Evolutionary conservation across 2,113 vertebrate genomes (phyloP).

Genomic region (Tinamus guttatus): DNA sequence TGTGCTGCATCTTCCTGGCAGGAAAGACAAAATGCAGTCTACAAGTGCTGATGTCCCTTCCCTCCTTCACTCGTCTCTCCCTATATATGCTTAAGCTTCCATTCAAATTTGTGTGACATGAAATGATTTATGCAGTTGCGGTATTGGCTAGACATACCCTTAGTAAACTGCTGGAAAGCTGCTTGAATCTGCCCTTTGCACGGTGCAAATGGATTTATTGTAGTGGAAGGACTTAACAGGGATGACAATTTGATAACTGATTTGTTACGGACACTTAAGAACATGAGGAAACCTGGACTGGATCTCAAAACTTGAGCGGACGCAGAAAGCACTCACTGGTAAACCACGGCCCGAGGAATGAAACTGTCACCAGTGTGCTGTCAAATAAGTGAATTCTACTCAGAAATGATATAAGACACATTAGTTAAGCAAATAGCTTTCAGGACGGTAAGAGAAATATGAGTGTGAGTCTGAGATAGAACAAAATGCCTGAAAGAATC

Average conservation of each 20-base stretch:
- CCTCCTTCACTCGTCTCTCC: not conserved
- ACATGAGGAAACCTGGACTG: conserved; percentile 3
- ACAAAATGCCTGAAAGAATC: not conserved
- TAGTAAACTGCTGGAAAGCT: conserved; percentile 37
- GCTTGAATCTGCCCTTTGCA: conserved; percentile 18
- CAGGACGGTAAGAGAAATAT: not conserved
- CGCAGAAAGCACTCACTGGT: not conserved
- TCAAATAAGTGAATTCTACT: not conserved
- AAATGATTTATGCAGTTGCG: not conserved
- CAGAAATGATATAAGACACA: not conserved
- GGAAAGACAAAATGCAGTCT: not conserved
- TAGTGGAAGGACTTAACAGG: conserved; percentile 28
- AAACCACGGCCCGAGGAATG: not conserved
- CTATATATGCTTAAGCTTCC: not conserved
- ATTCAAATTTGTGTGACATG: not conserved
- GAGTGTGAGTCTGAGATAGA: not conserved
- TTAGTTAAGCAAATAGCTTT: not conserved
- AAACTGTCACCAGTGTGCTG: conserved; percentile 1
- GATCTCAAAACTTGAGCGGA: conserved; percentile 38
- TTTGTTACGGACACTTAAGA: not conserved
- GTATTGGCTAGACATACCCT: not conserved
- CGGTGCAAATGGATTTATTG: conserved; percentile 41
- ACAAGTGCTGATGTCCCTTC: not conserved
- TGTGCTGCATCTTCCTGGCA: not conserved
- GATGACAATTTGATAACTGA: conserved; percentile 40